Base-by-base conservation (phyloP, 2,888 invertebrate genomes). In the Panzeria rudis region DNA sequence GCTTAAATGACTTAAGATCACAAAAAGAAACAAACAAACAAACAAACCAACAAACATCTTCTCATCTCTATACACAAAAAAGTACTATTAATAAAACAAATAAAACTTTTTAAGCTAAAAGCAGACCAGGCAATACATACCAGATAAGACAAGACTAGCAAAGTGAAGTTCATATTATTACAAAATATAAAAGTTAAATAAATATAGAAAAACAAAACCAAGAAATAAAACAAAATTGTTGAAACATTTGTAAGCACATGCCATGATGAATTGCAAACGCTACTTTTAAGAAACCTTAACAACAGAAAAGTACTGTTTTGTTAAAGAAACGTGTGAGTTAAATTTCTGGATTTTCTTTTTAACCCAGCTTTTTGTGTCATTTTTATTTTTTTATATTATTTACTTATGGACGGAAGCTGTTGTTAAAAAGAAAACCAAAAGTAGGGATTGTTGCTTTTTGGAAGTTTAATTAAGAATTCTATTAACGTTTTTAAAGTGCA, bases 1-100 rank as follows among this genome's bases (percentile, higher is more conserved):
- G 85, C 66, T 66, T 69, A 82, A 85, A 85, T 85, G 69, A 78
- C 82, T 72, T 69, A 61, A 73, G 56, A 84, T 73, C 80, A 81
- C 54, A 80, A 75, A 76, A 71, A 29, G 5, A 29, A 29, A 29
- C n/a, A n/a, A n/a, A n/a, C n/a, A n/a, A n/a, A n/a, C n/a, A n/a
- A n/a, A n/a, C n/a, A n/a, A n/a, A n/a, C n/a, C n/a, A n/a, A 56
- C 29, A 81, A 78, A 61, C 20, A 71, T 29, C 44, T 35, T 54
- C 54, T 61, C 38, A 44, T 50, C 47, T 29, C 7, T 25, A 64
- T 9, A 64, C 47, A 23, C 23, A 66, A 47, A 47, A 62, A 56
- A 80, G 35, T 72, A n/a, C n/a, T n/a, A 75, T 72, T 54, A 77
- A 79, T 47, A 72, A 82, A 84, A 78, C 75, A 79, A 72, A 79